Evolutionary conservation across 2,797 vertebrate species (phyloP).

Genomic region (Xyrichtys novacula): DNA sequence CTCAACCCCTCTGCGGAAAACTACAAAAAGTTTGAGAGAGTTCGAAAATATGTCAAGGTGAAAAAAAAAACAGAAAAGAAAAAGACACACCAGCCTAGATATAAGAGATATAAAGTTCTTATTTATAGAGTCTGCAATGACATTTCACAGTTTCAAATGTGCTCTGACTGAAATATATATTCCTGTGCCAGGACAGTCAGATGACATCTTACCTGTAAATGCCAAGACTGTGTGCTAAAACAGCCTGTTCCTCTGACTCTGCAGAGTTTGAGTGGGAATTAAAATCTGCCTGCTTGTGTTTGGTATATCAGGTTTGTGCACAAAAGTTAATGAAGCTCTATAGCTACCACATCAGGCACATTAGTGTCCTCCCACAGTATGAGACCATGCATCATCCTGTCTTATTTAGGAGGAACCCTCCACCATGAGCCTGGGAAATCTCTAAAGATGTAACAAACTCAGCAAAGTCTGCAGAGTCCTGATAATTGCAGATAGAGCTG

Average conservation of each 20-base stretch:
- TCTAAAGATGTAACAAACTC: constrained; percentile 3
- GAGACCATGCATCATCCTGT: constrained; percentile 10
- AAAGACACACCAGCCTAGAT: too few relatives aligned
- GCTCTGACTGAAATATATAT: not conserved
- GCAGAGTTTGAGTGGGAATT: constrained; percentile 2
- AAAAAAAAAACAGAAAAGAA: too few relatives aligned
- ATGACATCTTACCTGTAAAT: constrained; percentile 12
- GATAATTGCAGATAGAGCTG: constrained; percentile 7
- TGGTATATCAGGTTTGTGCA: not conserved
- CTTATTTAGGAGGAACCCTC: constrained; percentile 3
- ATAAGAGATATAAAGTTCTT: too few relatives aligned
- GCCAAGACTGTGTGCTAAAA: not conserved
- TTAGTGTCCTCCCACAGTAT: not conserved
- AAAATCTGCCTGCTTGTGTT: not conserved
- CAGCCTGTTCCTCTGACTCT: not conserved
- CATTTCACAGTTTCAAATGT: constrained; percentile 23
- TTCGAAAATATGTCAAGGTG: too few relatives aligned
- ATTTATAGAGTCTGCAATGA: not conserved
- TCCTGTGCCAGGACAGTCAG: not conserved
- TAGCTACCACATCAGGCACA: constrained; percentile 1
- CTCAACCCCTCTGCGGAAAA: too few relatives aligned
- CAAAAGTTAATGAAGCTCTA: constrained; percentile 4
- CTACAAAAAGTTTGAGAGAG: too few relatives aligned
- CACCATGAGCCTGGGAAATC: constrained; percentile 4
- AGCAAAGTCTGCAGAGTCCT: constrained; percentile 10